These are phyloP conservation scores for Channa argus DNA, from an alignment of 2,113 vertebrate species.

Conservation along the genomic window DNA sequence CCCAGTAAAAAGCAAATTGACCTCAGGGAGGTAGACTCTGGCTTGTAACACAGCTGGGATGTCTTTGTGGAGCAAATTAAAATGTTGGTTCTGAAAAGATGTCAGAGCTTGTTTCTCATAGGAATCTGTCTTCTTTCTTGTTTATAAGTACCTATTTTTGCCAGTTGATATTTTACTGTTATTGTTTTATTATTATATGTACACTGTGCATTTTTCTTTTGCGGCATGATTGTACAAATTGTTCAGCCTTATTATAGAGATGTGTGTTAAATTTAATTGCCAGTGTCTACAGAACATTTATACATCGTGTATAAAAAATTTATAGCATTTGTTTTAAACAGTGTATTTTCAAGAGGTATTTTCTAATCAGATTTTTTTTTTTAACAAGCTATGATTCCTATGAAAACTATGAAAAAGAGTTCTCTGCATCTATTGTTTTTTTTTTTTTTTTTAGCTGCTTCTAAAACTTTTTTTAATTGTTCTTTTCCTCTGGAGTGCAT, in stretches of 20 bases:
- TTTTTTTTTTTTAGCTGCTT: no score
- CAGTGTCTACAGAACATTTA: neutral
- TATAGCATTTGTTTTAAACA: no score
- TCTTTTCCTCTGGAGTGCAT: no score
- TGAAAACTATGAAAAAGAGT: no score
- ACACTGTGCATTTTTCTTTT: neutral
- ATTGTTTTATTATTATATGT: neutral
- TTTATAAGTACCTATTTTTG: slow-evolving; percentile 55
- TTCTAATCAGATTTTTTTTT: no score
- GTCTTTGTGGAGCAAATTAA: slow-evolving; percentile 84
- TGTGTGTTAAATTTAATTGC: neutral
- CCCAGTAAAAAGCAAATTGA: slow-evolving; percentile 85
- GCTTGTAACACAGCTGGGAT: slow-evolving; percentile 82
- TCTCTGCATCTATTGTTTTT: no score
- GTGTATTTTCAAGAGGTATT: no score
- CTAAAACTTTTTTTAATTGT: no score
- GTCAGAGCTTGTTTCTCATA: slow-evolving; percentile 54
- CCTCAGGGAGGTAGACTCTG: slow-evolving; percentile 82
- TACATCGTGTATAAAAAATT: neutral
- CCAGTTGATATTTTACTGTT: neutral
- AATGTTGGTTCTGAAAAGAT: slow-evolving; percentile 81
- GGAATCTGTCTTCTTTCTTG: slow-evolving; percentile 50
- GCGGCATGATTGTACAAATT: neutral
- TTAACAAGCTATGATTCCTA: no score
- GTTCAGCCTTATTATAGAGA: neutral